Conservation (phyloP, 1,140 invertebrate genomes). For the Brachionus asplanchnoidis region DNA sequence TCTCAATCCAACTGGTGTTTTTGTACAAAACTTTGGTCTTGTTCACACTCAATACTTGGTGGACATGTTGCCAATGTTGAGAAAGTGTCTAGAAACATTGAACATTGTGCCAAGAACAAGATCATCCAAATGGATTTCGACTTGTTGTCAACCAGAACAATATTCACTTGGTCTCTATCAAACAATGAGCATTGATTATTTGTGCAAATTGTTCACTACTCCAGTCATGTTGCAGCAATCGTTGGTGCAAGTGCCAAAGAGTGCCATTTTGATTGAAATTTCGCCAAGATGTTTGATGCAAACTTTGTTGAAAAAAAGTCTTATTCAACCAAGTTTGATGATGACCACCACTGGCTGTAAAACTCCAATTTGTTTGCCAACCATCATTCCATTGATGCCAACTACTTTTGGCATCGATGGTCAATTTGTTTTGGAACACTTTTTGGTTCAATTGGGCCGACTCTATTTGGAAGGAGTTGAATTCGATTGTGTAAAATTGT, state of each 20-base stretch:
- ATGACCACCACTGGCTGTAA: neutral
- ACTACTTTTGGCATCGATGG: neutral
- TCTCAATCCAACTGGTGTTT: conserved; percentile 59
- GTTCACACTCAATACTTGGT: conserved; percentile 67
- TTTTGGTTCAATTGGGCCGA: conserved; percentile 2
- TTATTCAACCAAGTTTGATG: neutral
- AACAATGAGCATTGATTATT: conserved; percentile 81
- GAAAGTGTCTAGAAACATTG: conserved; percentile 4
- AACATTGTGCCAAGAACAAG: conserved; percentile 62
- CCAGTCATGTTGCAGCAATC: conserved; percentile 81
- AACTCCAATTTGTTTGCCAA: neutral
- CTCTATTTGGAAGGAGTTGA: conserved; percentile 5
- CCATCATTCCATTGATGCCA: conserved; percentile 11
- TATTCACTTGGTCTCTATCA: conserved; percentile 73
- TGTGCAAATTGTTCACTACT: conserved; percentile 83
- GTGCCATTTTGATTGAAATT: conserved; percentile 83
- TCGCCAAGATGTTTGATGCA: conserved; percentile 84
- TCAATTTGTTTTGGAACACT: conserved; percentile 14
- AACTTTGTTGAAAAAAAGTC: conserved; percentile 73
- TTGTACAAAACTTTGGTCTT: conserved; percentile 83
- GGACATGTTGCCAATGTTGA: neutral
- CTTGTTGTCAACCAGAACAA: conserved; percentile 76
- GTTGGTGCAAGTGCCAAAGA: conserved; percentile 73
- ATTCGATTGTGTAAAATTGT: conserved; percentile 19
- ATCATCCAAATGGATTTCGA: conserved; percentile 77